These are phyloP conservation scores for Sycophila texana DNA, from an alignment of 2,888 invertebrate species.

Conservation along the genomic window DNA sequence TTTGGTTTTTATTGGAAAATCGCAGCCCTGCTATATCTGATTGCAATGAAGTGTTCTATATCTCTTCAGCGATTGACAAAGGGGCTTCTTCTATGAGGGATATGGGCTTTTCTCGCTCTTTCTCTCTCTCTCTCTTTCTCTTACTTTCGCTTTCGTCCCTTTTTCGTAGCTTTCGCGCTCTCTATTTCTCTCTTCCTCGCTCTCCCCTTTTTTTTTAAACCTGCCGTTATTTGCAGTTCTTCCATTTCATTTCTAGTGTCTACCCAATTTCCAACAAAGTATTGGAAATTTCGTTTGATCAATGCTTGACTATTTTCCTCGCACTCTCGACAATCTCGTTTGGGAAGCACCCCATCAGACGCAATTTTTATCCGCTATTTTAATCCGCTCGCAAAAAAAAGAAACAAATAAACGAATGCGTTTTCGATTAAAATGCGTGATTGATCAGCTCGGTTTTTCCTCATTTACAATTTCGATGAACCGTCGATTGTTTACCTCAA, in stretches of 20 bases:
- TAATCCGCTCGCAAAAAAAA: background rate
- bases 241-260: conserved; percentile 69
- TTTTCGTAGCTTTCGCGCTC: conserved; percentile 3
- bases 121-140: conserved; percentile 40
- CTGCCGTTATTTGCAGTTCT: conserved; percentile 65
- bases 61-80: conserved; percentile 35
- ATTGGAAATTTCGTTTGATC: conserved; percentile 63
- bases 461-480: too few relatives aligned
- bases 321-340: background rate
- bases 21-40: conserved; percentile 26
- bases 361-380: background rate
- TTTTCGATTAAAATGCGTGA: too few relatives aligned
- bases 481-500: too few relatives aligned
- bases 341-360: background rate
- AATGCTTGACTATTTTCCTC: conserved; percentile 25
- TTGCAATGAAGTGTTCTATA: conserved; percentile 26
- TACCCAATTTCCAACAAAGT: conserved; percentile 67
- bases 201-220: background rate
- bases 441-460: too few relatives aligned
- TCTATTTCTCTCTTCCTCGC: conserved; percentile 27
- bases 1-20: conserved; percentile 38
- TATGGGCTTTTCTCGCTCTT: conserved; percentile 26
- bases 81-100: conserved; percentile 28
- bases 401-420: too few relatives aligned
- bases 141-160: conserved; percentile 8